A percentile compares a stretch with the other conserved stretches of the same genome.
Evolutionary conservation across 2,797 vertebrate species (phyloP).

Genomic region (Capromys pilorides): DNA sequence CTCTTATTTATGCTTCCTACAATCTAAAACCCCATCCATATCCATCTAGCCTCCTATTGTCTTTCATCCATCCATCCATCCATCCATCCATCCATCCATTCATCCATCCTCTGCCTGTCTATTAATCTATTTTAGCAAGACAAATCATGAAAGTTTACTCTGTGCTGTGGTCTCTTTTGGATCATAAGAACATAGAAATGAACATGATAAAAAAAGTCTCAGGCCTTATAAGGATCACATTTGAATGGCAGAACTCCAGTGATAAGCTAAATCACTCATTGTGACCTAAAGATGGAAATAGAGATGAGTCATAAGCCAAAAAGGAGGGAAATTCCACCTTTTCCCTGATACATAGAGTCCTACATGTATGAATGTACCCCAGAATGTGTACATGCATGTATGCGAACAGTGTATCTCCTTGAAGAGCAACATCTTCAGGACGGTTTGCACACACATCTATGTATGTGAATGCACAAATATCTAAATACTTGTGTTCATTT

Average conservation of each 20-base stretch:
- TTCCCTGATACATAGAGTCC: not conserved
- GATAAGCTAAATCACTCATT: not conserved
- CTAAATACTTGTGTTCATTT: not conserved
- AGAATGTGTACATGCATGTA: too few species aligned
- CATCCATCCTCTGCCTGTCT: not conserved
- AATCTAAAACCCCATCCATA: not conserved
- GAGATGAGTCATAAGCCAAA: not conserved
- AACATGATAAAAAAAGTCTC: not conserved
- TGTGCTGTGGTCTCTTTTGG: not conserved
- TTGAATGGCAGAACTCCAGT: not conserved
- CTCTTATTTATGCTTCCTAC: not conserved
- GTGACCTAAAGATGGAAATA: not conserved
- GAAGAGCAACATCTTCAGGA: not conserved
- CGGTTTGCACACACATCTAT: not conserved
- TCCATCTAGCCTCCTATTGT: not conserved
- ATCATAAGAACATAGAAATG: not conserved
- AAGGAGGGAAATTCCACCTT: not conserved
- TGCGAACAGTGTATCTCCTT: not conserved
- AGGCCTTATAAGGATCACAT: not conserved
- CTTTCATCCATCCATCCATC: not conserved
- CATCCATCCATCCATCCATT: not conserved
- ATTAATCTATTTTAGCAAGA: not conserved
- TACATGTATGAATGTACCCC: not conserved
- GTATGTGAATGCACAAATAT: not conserved
- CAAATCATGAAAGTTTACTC: not conserved